Evolutionary conservation across 2,888 invertebrate species (phyloP).

Genomic region (Stenchaetothrips biformis): DNA sequence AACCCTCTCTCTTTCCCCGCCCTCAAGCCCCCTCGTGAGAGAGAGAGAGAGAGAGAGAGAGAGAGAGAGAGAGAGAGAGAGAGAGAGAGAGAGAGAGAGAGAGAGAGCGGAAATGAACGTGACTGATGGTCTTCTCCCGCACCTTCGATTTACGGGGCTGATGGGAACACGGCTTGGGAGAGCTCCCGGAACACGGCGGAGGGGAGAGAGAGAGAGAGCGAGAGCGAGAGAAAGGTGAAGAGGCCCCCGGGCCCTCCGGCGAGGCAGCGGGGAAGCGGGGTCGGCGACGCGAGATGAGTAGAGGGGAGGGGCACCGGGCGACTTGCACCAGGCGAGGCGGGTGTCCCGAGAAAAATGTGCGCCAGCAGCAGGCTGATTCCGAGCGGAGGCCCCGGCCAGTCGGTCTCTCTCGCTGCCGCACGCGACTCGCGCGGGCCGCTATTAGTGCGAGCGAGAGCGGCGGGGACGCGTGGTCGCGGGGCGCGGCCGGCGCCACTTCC

Average conservation of each 20-base stretch:
- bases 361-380: background rate
- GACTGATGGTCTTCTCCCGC: slow-evolving; percentile 21
- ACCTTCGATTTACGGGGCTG: slow-evolving; percentile 15
- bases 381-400: background rate
- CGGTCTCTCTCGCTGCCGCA: background rate
- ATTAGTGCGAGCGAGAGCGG: background rate
- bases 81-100: too few species aligned
- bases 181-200: background rate
- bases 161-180: background rate
- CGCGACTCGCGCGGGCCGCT: background rate
- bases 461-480: background rate
- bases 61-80: background rate
- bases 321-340: background rate
- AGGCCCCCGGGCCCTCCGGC: background rate
- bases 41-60: background rate
- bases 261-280: too few species aligned
- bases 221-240: background rate
- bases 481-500: too few species aligned
- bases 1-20: background rate
- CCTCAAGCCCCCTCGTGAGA: background rate
- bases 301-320: background rate
- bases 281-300: too few species aligned
- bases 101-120: background rate
- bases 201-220: background rate
- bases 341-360: slow-evolving; percentile 1